Evolutionary conservation across 2,888 invertebrate genomes (phyloP).

Genomic region (Aphidoletes aphidimyza): DNA sequence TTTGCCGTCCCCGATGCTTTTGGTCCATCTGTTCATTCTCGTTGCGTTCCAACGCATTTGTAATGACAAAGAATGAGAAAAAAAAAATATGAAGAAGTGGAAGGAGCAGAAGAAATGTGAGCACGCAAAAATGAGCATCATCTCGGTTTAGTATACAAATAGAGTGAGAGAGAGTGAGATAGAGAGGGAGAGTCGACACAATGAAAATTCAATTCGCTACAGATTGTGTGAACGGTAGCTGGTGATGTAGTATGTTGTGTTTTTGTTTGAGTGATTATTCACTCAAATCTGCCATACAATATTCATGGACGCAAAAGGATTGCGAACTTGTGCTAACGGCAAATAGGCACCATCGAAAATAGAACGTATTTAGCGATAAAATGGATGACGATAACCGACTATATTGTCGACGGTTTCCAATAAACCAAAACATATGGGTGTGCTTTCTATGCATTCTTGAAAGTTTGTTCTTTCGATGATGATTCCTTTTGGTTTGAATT

Average conservation of each 20-base stretch:
- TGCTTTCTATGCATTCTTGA: slow-evolving; percentile 23
- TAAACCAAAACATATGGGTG: too few species aligned
- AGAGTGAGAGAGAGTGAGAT: too few species aligned
- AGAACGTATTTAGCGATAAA: neutral
- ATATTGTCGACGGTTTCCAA: neutral
- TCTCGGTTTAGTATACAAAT: too few species aligned
- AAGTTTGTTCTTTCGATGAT: slow-evolving; percentile 43
- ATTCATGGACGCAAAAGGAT: slow-evolving; percentile 22
- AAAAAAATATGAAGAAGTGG: neutral
- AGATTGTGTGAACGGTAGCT: slow-evolving; percentile 22
- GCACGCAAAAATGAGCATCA: slow-evolving; percentile 32
- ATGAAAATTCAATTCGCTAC: slow-evolving; percentile 35
- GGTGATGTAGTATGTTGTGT: neutral
- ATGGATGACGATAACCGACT: neutral
- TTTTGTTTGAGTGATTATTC: slow-evolving; percentile 15
- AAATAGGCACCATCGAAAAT: neutral
- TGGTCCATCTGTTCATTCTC: neutral
- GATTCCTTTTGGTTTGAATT: too few species aligned
- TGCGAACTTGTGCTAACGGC: neutral
- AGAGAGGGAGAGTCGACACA: neutral
- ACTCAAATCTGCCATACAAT: neutral
- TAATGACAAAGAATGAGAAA: neutral
- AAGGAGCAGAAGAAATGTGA: neutral
- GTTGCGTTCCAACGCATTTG: neutral
- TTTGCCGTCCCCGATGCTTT: neutral